These are phyloP conservation scores for Lycophotia porphyrea DNA, from an alignment of 2,888 invertebrate genomes.

Conservation along the genomic window DNA sequence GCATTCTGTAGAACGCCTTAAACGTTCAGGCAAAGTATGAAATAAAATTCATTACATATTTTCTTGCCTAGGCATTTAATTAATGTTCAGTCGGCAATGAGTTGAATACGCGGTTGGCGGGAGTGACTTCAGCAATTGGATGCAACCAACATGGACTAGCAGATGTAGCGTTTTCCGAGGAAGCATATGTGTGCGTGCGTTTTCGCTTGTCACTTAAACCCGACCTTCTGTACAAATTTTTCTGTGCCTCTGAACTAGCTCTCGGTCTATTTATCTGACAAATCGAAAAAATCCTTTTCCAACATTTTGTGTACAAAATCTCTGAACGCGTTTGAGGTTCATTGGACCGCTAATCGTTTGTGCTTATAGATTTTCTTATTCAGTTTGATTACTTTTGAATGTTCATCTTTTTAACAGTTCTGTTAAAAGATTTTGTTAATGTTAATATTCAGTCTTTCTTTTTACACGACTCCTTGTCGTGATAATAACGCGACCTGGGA, in stretches of 20 bases:
- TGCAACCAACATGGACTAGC: background rate
- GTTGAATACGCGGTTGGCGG: background rate
- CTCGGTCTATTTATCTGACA: slow-evolving; percentile 47
- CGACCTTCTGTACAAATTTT: slow-evolving; percentile 13
- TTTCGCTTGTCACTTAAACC: background rate
- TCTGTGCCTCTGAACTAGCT: slow-evolving; percentile 2
- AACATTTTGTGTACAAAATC: slow-evolving; percentile 43
- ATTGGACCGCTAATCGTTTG: slow-evolving; percentile 49
- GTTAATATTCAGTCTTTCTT: background rate
- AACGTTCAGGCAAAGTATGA: background rate
- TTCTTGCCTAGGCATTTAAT: background rate
- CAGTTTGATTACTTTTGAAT: background rate
- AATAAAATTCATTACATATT: background rate
- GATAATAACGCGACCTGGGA: background rate
- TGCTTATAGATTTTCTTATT: slow-evolving; percentile 38
- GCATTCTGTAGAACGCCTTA: background rate
- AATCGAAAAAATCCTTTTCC: slow-evolving; percentile 46
- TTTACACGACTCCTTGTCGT: background rate
- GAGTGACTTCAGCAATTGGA: background rate
- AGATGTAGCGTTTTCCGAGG: background rate
- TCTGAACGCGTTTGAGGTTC: slow-evolving; percentile 16
- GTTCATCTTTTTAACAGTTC: background rate
- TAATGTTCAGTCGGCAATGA: background rate
- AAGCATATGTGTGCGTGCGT: background rate
- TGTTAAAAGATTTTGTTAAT: background rate